Conservation (phyloP, 2,888 invertebrate genomes). For the Fabriciana adippe region DNA sequence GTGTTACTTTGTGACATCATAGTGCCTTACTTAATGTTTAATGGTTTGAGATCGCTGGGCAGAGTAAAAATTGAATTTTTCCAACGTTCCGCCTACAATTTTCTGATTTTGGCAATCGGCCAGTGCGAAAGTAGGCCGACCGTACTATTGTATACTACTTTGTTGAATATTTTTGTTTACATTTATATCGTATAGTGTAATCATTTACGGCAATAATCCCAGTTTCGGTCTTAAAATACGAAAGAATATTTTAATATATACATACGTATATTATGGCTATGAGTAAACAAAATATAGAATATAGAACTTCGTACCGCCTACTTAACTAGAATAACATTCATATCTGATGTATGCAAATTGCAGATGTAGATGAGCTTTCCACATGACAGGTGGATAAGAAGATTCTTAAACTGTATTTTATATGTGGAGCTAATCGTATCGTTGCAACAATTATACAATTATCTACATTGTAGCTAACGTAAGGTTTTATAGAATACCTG, state of each 20-base stretch:
- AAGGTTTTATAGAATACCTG: no score
- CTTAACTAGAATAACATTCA: conserved; percentile 12
- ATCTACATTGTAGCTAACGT: no score
- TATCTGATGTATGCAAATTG: conserved; percentile 14
- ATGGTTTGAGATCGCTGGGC: no score
- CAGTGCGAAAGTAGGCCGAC: conserved; percentile 28
- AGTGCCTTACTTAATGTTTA: no score
- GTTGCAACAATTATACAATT: conserved; percentile 14
- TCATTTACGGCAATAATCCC: neutral
- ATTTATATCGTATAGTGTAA: neutral
- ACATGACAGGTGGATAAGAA: conserved; percentile 10
- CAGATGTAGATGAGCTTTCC: conserved; percentile 9
- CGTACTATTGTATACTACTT: conserved; percentile 8
- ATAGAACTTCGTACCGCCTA: conserved; percentile 6
- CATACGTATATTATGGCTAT: neutral
- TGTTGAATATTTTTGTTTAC: conserved; percentile 17
- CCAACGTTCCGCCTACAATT: conserved; percentile 2
- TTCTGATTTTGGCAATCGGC: conserved; percentile 20
- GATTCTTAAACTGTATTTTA: conserved; percentile 5
- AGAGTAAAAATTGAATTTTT: no score
- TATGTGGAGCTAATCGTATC: conserved; percentile 1
- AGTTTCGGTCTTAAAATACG: no score
- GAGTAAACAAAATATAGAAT: neutral
- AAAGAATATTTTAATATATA: neutral
- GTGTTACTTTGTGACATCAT: no score